Evolutionary conservation across 2,888 invertebrate species (phyloP).

Genomic region (Suillia variegata): DNA sequence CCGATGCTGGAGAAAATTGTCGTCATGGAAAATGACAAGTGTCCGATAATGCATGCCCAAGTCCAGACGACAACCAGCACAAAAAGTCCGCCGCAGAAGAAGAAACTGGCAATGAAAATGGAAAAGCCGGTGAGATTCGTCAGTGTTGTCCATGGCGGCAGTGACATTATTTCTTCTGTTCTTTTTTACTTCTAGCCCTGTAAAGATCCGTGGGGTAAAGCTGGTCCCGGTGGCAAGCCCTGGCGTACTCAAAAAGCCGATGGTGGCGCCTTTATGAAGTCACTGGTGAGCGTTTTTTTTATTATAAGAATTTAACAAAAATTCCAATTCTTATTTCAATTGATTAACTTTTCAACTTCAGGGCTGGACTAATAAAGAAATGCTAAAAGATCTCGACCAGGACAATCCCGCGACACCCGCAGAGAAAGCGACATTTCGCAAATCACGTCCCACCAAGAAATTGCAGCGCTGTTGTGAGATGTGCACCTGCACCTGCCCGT

Average conservation of each 20-base stretch:
- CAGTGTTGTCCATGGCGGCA: too few species aligned
- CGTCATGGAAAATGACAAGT: constrained; percentile 51
- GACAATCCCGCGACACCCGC: constrained; percentile 58
- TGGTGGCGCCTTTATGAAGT: constrained; percentile 76
- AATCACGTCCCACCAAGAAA: constrained; percentile 44
- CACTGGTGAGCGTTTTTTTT: constrained; percentile 67
- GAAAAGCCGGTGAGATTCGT: constrained; percentile 53
- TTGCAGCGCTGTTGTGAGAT: constrained; percentile 51
- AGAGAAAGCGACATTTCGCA: constrained; percentile 53
- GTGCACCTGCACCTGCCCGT: constrained; percentile 56
- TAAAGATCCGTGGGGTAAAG: constrained; percentile 56
- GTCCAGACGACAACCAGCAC: neutral
- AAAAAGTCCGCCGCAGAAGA: constrained; percentile 34
- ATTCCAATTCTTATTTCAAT: neutral
- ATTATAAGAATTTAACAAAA: neutral
- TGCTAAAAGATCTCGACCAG: constrained; percentile 58
- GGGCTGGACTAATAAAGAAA: constrained; percentile 62
- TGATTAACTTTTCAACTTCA: too few species aligned
- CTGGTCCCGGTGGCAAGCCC: constrained; percentile 68
- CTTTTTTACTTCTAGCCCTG: constrained; percentile 35
- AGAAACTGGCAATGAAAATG: constrained; percentile 42
- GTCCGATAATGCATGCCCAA: constrained; percentile 32
- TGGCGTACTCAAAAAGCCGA: constrained; percentile 77
- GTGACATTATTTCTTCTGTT: constrained; percentile 26
- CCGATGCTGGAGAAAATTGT: constrained; percentile 67